phyloP scores from a whole-genome alignment of 23 tunicate genomes.

The Styela clava region DNA sequence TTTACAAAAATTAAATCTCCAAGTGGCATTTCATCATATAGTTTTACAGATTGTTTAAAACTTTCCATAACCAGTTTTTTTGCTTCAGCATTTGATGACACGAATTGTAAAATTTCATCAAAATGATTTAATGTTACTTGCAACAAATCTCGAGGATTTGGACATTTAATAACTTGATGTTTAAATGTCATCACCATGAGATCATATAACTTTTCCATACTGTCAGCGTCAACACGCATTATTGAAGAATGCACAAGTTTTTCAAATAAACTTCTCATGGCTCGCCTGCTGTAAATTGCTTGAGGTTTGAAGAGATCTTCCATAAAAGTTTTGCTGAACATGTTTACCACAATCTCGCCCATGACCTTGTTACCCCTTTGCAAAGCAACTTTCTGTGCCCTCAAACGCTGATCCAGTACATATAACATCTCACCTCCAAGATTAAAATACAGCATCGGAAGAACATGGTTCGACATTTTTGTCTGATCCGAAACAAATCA shows the following conservation, averaged over 20 bases:
- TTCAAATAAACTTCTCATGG: conserved; percentile 41
- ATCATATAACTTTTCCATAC: conserved; percentile 86
- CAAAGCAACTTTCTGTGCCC: conserved; percentile 54
- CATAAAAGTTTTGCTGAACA: conserved; percentile 51
- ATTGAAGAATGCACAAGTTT: conserved; percentile 76
- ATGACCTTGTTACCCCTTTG: conserved; percentile 51
- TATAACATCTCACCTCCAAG: conserved; percentile 93
- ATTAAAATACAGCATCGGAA: conserved; percentile 76
- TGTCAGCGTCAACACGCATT: conserved; percentile 72
- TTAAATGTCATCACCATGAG: conserved; percentile 92
- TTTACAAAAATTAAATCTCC: conserved; percentile 48
- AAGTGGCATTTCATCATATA: conserved; percentile 25
- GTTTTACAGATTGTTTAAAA: conserved; percentile 33
- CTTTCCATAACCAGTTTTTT: conserved; percentile 17
- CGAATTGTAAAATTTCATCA: conserved; percentile 53
- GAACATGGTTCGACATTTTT: conserved; percentile 49
- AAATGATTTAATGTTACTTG: conserved; percentile 73
- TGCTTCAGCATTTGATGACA: conserved; percentile 15
- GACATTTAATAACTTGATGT: conserved; percentile 46
- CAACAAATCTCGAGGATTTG: conserved; percentile 34
- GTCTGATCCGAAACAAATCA: too few species aligned
- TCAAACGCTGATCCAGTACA: conserved; percentile 82
- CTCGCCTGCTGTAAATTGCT: conserved; percentile 44
- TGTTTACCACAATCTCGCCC: conserved; percentile 53
- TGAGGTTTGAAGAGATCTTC: conserved; percentile 55